Conservation (phyloP, 2,113 vertebrate species). For the Nansenia antarctica region DNA sequence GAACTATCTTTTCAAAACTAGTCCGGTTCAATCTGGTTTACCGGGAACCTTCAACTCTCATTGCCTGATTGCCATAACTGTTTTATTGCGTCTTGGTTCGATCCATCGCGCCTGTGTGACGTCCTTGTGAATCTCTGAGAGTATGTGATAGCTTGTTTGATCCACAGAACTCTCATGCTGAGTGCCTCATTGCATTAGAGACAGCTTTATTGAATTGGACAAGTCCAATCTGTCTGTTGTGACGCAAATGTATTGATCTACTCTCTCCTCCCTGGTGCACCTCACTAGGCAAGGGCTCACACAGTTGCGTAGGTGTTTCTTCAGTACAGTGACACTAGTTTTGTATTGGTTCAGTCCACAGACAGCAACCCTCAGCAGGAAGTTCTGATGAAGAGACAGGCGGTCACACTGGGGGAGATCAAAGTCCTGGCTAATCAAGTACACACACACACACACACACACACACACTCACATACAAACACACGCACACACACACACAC, state of each 20-base stretch:
- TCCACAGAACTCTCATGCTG: conserved; percentile 23
- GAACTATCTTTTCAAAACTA: conserved; percentile 9
- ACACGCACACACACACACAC: neutral
- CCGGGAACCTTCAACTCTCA: neutral
- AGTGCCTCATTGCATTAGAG: conserved; percentile 10
- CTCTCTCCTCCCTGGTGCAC: conserved; percentile 41
- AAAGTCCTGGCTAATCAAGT: conserved; percentile 85
- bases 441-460: conserved; percentile 24
- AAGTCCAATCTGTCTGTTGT: conserved; percentile 39
- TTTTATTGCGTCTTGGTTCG: too few species aligned
- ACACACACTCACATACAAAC: too few species aligned
- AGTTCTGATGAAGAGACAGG: conserved; percentile 86
- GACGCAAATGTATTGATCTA: neutral
- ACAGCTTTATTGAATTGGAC: conserved; percentile 34
- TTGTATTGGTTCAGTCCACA: conserved; percentile 69
- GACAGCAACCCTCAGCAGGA: conserved; percentile 77
- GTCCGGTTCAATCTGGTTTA: conserved; percentile 21
- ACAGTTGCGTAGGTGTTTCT: too few species aligned
- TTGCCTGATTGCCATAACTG: neutral
- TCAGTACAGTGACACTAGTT: too few species aligned
- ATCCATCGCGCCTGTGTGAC: too few species aligned
- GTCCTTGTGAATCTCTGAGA: neutral
- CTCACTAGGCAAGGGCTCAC: conserved; percentile 22
- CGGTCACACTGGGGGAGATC: conserved; percentile 82
- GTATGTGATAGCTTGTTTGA: conserved; percentile 32